Conservation (phyloP, 2,113 vertebrate genomes). For the Caranx ignobilis region DNA sequence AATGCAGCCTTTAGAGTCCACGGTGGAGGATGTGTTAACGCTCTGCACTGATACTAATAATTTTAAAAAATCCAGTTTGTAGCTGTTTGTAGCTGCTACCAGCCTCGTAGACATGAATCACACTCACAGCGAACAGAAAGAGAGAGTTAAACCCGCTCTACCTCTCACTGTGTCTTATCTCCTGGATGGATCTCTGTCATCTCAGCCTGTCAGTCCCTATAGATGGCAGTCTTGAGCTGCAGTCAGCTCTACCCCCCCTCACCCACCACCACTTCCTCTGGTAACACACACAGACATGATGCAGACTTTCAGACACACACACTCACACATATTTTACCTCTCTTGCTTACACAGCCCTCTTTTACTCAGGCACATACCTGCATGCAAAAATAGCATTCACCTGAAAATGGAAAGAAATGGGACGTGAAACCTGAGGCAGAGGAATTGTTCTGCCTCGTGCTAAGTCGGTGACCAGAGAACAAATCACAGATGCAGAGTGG, state of each 20-base stretch:
- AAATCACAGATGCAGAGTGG: constrained; percentile 39
- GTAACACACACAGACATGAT: constrained; percentile 39
- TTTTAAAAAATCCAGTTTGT: neutral
- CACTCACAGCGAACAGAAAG: neutral
- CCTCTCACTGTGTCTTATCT: constrained; percentile 2
- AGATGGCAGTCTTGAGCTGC: constrained; percentile 76
- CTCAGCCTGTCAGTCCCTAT: constrained; percentile 57
- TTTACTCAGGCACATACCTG: constrained; percentile 59
- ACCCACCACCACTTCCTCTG: neutral
- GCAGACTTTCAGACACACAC: constrained; percentile 40
- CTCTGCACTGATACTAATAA: neutral
- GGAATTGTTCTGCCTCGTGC: constrained; percentile 28
- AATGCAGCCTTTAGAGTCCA: neutral
- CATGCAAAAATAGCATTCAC: constrained; percentile 66
- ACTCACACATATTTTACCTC: constrained; percentile 25
- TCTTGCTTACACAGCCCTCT: constrained; percentile 50
- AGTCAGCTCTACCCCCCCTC: constrained; percentile 7
- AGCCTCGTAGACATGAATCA: neutral
- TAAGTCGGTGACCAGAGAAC: constrained; percentile 24
- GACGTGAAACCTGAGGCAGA: constrained; percentile 51
- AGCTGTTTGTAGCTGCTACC: neutral
- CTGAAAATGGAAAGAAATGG: constrained; percentile 61
- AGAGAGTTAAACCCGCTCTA: neutral
- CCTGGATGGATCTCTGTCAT: constrained; percentile 27
- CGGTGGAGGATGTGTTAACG: neutral